phyloP scores from a whole-genome alignment of 2,888 invertebrate genomes.

The Ametastegia equiseti region DNA sequence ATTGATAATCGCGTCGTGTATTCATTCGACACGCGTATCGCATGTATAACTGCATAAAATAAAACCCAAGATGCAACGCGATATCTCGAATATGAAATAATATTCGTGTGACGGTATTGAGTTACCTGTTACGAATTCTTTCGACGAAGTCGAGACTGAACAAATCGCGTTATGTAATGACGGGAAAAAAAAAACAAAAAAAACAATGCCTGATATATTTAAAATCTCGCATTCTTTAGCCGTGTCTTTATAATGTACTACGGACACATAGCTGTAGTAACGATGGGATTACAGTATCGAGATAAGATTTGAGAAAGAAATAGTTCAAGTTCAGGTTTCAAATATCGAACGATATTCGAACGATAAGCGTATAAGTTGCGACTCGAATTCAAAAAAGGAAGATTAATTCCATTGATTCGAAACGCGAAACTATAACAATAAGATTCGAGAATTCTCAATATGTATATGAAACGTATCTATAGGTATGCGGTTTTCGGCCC shows the following conservation, averaged over 20 bases:
- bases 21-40: neutral
- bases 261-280: too few species aligned
- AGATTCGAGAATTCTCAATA: neutral
- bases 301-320: constrained; percentile 21
- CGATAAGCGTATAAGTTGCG: too few species aligned
- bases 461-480: neutral
- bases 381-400: too few species aligned
- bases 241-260: neutral
- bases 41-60: neutral
- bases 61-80: neutral
- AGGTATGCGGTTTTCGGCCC: too few species aligned
- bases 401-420: neutral
- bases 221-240: neutral
- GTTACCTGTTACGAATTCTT: too few species aligned
- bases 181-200: neutral
- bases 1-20: too few species aligned
- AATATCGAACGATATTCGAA: too few species aligned
- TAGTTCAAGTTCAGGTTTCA: constrained; percentile 6
- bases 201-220: neutral
- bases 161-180: too few species aligned
- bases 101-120: constrained; percentile 12
- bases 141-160: too few species aligned
- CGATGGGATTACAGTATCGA: neutral
- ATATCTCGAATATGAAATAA: too few species aligned
- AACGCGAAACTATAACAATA: neutral